These are phyloP conservation scores for Xylota segnis DNA, from an alignment of 2,888 invertebrate species.

Conservation along the genomic window DNA sequence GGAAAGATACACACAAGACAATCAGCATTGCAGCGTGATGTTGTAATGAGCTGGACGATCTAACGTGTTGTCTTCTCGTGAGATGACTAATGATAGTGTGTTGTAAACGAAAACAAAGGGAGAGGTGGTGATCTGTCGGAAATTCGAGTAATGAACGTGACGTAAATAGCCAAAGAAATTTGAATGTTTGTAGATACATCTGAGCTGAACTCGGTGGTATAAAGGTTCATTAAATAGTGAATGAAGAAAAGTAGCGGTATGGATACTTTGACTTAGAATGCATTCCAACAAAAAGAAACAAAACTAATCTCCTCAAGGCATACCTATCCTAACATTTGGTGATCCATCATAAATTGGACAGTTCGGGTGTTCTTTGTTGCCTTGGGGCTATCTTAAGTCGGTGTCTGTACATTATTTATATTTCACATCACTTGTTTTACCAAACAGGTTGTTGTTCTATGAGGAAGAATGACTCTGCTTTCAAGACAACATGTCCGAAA, in stretches of 20 bases:
- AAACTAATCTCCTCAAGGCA: too few species aligned
- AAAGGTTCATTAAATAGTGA: background rate
- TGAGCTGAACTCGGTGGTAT: background rate
- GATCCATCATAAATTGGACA: too few species aligned
- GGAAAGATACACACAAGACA: conserved; percentile 36
- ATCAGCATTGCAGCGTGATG: conserved; percentile 41
- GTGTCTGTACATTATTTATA: too few species aligned
- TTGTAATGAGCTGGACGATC: conserved; percentile 47
- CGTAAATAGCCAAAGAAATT: conserved; percentile 3
- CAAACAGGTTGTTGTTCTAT: too few species aligned
- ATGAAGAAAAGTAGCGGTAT: background rate
- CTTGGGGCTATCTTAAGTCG: too few species aligned
- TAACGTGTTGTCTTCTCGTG: conserved; percentile 9
- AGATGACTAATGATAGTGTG: conserved; percentile 49
- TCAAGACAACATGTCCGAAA: too few species aligned
- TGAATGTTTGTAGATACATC: background rate
- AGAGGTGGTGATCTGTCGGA: conserved; percentile 17
- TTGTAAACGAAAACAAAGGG: conserved; percentile 1
- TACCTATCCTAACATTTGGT: too few species aligned
- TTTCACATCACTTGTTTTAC: too few species aligned
- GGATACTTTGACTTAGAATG: too few species aligned
- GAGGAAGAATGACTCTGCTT: too few species aligned
- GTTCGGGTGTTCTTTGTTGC: too few species aligned
- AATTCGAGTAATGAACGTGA: conserved; percentile 13
- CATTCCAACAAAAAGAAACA: background rate